Base-by-base conservation (phyloP, 2,113 vertebrate species). In the Engraulis encrasicolus region DNA sequence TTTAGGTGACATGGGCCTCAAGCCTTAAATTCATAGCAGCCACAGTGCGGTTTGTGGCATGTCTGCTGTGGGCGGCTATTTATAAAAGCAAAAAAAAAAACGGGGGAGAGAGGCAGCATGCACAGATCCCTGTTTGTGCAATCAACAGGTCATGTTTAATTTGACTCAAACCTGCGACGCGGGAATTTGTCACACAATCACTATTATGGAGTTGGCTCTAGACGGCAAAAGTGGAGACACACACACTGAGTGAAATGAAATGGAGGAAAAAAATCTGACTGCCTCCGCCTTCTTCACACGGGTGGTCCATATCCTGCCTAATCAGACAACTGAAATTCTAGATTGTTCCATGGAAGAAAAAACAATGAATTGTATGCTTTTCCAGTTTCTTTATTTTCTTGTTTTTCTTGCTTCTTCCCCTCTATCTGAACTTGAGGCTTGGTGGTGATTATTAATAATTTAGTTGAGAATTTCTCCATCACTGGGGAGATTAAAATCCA, bases 21-120 rank as follows among this genome's bases (percentile, higher is more conserved):
- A 83, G 66, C 0, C 6, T 82, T n/a, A n/a, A 83, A 5, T 74
- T 38, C 61, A 20, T 58, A 19, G 61, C 85, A 80, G 86, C 77
- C 82, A 50, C 85, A 81, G 45, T 88, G 88, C 52, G 85, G 85
- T 88, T 48, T 90, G 86, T 80, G 86, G 83, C 45, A 1, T 19
- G 78, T n/a, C 18, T 83, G 78, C 52, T 54, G 58, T n/a, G n/a
- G n/a, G n/a, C 77, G 81, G 52, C 66, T 50, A 83, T 86, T 86
- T 80, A 80, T 83, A 83, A 74, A 50, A 31, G 66, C 23, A 50
- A n/a, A n/a, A n/a, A n/a, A n/a, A n/a, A n/a, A n/a, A n/a, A n/a
- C n/a, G n/a, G n/a, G n/a, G n/a, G n/a, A n/a, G n/a, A n/a, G n/a
- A n/a, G 27, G 45, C n/a, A 34, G 49, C 31, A 31, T 52, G 82